A percentile compares a stretch with the other conserved stretches of the same genome.
These are phyloP conservation scores for Parnassius smintheus DNA, from an alignment of 2,888 invertebrate species.

Conservation along the genomic window DNA sequence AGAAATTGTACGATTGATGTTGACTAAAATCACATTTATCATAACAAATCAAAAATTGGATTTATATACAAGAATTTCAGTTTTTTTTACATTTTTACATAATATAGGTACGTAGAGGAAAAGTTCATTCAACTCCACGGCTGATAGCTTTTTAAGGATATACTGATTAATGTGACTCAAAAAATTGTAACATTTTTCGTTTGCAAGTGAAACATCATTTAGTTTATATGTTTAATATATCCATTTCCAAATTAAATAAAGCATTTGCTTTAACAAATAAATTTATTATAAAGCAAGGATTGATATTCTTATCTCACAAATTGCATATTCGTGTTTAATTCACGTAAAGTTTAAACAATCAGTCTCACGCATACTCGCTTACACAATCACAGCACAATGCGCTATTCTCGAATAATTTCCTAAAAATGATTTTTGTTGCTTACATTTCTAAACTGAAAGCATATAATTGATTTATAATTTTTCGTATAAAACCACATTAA, in stretches of 20 bases:
- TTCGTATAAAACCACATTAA: background rate
- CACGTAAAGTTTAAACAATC: conserved; percentile 6
- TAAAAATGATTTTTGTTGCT: background rate
- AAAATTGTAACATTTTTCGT: background rate
- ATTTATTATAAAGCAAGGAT: background rate
- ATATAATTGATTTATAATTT: background rate
- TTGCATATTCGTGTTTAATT: conserved; percentile 1
- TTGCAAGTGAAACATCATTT: background rate
- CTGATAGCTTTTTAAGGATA: too few relatives aligned
- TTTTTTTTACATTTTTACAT: too few relatives aligned
- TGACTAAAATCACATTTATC: too few relatives aligned
- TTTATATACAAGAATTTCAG: too few relatives aligned
- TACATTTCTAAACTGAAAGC: background rate
- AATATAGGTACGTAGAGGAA: too few relatives aligned
- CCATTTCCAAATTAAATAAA: background rate
- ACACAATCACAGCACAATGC: conserved; percentile 25
- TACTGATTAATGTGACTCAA: too few relatives aligned
- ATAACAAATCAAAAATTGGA: too few relatives aligned
- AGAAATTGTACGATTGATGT: too few relatives aligned
- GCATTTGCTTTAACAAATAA: background rate
- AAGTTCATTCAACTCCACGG: too few relatives aligned
- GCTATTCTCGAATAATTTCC: background rate
- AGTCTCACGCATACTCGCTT: conserved; percentile 19
- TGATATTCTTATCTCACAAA: background rate
- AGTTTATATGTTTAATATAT: background rate